phyloP scores from a whole-genome alignment of 2,113 vertebrate species.

The Propithecus coquereli region DNA sequence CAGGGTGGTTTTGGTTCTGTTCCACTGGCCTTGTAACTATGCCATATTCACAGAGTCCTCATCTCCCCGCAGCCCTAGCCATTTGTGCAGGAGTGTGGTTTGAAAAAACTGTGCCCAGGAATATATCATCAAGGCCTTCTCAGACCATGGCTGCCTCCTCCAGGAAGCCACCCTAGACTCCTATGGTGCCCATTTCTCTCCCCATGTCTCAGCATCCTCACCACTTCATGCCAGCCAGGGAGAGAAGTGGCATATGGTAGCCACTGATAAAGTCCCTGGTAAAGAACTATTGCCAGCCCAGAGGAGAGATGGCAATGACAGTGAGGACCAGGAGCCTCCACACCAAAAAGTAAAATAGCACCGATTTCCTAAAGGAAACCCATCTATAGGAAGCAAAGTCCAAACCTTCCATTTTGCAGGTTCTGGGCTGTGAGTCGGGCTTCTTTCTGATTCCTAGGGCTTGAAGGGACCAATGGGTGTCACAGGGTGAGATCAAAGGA shows the following conservation, averaged over 20 bases:
- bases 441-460: not conserved
- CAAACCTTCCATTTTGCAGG: not conserved
- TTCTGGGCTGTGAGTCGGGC: not conserved
- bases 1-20: not conserved
- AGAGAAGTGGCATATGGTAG: not conserved
- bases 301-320: not conserved
- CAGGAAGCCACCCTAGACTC: not conserved
- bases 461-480: not conserved
- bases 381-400: not conserved
- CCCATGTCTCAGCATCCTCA: not conserved
- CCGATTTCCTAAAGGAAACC: not conserved
- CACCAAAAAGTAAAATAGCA: not conserved
- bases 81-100: not conserved
- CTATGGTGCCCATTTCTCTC: accelerated
- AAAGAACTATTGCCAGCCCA: not conserved
- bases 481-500: not conserved
- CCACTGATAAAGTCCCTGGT: not conserved
- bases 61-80: not conserved
- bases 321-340: not conserved
- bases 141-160: not conserved
- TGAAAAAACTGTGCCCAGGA: not conserved
- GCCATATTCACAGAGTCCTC: not conserved
- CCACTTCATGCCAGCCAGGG: no score
- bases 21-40: no score
- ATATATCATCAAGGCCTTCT: not conserved